Percentiles rank a stretch among this genome's conserved stretches.
These are phyloP conservation scores for Apteryx owenii DNA, from an alignment of 2,113 vertebrate species.

Conservation along the genomic window DNA sequence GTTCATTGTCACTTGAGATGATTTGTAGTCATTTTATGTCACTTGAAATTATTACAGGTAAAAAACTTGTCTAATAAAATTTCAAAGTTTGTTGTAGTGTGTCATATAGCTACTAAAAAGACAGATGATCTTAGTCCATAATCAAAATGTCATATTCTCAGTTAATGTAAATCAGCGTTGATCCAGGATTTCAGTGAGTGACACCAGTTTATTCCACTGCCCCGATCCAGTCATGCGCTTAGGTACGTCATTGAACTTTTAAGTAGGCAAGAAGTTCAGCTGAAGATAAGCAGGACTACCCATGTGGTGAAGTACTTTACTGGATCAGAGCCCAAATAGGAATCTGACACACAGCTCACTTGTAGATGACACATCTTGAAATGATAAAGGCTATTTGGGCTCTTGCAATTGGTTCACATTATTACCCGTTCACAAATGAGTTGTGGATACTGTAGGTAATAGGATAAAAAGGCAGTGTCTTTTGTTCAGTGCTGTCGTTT, in stretches of 20 bases:
- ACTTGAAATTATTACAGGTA: slow-evolving; percentile 66
- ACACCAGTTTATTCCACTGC: slow-evolving; percentile 18
- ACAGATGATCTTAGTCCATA: not conserved
- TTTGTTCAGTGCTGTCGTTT: not conserved
- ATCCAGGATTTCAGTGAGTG: not conserved
- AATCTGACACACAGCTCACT: not conserved
- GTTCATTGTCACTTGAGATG: slow-evolving; percentile 25
- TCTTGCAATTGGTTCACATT: not conserved
- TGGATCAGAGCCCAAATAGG: slow-evolving; percentile 28
- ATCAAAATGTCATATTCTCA: not conserved
- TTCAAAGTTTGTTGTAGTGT: slow-evolving; percentile 40
- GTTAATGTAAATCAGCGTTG: not conserved
- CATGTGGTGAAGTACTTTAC: not conserved
- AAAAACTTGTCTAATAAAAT: slow-evolving; percentile 51
- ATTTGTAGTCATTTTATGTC: slow-evolving; percentile 41
- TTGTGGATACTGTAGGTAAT: not conserved
- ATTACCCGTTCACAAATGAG: not conserved
- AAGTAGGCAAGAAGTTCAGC: not conserved
- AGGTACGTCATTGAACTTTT: not conserved
- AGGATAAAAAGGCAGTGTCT: not conserved
- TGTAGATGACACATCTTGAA: not conserved
- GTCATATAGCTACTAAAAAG: slow-evolving; percentile 11
- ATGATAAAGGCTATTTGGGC: not conserved
- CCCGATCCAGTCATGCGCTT: not conserved
- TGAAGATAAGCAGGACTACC: slow-evolving; percentile 27